Percentiles rank a stretch among this genome's conserved stretches.
Evolutionary conservation across 2,888 invertebrate genomes (phyloP).

Genomic region (Thecocarcelia acutangulata): DNA sequence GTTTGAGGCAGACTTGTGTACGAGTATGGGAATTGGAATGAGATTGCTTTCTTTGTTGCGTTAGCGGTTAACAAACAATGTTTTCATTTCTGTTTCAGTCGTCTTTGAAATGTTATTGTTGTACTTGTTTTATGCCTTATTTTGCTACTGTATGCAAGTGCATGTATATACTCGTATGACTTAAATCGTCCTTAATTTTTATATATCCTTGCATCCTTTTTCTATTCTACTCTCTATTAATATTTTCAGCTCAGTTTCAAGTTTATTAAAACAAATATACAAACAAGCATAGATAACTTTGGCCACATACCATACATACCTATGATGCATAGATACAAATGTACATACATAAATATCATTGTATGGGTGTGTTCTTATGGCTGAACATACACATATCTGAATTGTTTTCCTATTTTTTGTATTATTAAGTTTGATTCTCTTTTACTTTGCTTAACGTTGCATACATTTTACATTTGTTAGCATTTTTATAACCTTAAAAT

Average conservation of each 20-base stretch:
- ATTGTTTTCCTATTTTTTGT: conserved; percentile 43
- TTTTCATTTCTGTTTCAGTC: conserved; percentile 67
- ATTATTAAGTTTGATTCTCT: conserved; percentile 62
- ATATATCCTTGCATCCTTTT: conserved; percentile 55
- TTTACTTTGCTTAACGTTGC: conserved; percentile 67
- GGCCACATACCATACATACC: neutral
- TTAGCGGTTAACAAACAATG: conserved; percentile 69
- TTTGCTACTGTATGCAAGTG: conserved; percentile 24
- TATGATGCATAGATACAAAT: neutral
- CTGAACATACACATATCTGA: neutral
- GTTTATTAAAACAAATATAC: conserved; percentile 38
- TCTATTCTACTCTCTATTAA: conserved; percentile 9
- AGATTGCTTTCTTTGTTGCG: conserved; percentile 63
- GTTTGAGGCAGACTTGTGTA: conserved; percentile 32
- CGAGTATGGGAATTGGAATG: conserved; percentile 18
- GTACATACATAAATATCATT: neutral
- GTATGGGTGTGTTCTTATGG: too few relatives aligned
- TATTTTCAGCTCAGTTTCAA: conserved; percentile 46
- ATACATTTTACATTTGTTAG: conserved; percentile 62
- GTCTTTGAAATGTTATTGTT: conserved; percentile 58
- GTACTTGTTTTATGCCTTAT: conserved; percentile 27
- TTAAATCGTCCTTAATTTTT: conserved; percentile 63
- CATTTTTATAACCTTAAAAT: conserved; percentile 59
- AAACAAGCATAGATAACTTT: neutral
- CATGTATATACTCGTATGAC: conserved; percentile 22